Conservation (phyloP, 2,113 vertebrate species). For the Apaloderma vittatum region DNA sequence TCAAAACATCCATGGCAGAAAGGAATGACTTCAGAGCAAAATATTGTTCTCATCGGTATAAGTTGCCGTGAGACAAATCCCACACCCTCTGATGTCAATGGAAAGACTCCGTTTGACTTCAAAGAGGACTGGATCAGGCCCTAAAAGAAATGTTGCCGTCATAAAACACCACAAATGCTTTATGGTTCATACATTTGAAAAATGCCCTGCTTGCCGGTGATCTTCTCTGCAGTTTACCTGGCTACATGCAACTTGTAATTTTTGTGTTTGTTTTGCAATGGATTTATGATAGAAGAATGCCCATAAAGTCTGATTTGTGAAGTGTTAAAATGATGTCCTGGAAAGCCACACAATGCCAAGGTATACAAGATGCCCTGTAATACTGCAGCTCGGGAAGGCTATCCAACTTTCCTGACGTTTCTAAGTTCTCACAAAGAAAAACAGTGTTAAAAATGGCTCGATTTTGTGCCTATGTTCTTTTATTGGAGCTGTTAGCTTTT, state of each 20-base stretch:
- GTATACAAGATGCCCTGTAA: slow-evolving; percentile 58
- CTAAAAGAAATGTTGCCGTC: slow-evolving; percentile 42
- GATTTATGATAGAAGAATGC: slow-evolving; percentile 42
- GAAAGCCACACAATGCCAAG: slow-evolving; percentile 62
- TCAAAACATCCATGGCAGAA: slow-evolving; percentile 45
- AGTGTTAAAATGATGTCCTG: slow-evolving; percentile 61
- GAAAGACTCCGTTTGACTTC: slow-evolving; percentile 56
- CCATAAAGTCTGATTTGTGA: slow-evolving; percentile 74
- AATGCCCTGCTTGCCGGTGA: not conserved
- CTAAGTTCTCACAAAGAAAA: slow-evolving; percentile 46
- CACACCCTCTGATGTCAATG: slow-evolving; percentile 71
- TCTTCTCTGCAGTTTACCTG: slow-evolving; percentile 46
- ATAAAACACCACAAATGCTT: slow-evolving; percentile 33
- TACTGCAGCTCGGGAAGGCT: not conserved
- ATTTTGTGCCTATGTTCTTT: slow-evolving; percentile 9
- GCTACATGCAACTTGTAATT: not conserved
- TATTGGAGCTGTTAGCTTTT: not conserved
- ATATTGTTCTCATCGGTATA: slow-evolving; percentile 71
- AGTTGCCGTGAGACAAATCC: slow-evolving; percentile 69
- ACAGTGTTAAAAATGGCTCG: not conserved
- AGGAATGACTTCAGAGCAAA: slow-evolving; percentile 71
- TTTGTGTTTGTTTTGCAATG: slow-evolving; percentile 34
- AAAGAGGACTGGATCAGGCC: slow-evolving; percentile 50
- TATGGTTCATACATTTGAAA: not conserved
- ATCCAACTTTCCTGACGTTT: slow-evolving; percentile 48